Base-by-base conservation (phyloP, 2,113 vertebrate genomes). In the Arothron firmamentum region DNA sequence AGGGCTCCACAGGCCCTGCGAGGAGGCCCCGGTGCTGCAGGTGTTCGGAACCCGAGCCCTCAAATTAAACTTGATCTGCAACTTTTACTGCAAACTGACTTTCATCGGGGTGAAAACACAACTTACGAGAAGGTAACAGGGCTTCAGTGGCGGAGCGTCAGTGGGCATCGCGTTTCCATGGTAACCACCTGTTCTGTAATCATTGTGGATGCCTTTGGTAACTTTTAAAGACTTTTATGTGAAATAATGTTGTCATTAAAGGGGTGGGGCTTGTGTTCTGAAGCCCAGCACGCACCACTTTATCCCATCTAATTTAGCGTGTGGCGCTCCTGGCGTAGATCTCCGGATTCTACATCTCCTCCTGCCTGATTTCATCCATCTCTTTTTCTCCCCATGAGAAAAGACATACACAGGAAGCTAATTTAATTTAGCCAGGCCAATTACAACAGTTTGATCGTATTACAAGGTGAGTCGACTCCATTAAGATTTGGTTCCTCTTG, bases 401-500 rank as follows among this genome's bases (percentile, higher is more conserved):
- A 38, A 63, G 7, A 53, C 17, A 52, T 34, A 46, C 25, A 56
- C 16, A 23, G 52, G 12, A 42, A 15, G 16, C 18, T 42, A 58
- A 66, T 74, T 41, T 13, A 31, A 78, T 54, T 54, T 3, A 41
- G 31, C 13, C 57, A 41, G 42, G 57, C 62, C n/a, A 56, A 64
- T 67, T 59, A 65, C 56, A 72, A 56, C 45, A 20, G 49, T 34
- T 25, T 25, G 31, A 67, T n/a, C 52, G 43, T 16, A 61, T 73
- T 71, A 62, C 50, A 53, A 72, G 43, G 50, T 66, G 59, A 68
- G 51, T 31, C 20, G 56, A 61, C 34, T 19, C n/a, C 52, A 59
- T 59, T 62, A 46, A 19, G 18, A 19, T 13, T 60, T 13, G 2
- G 50, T 66, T 17, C n/a, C 16, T 62, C 18, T 38, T 73, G 42